Evolutionary conservation across 2,888 invertebrate genomes (phyloP).

Genomic region (Alcis repandata): DNA sequence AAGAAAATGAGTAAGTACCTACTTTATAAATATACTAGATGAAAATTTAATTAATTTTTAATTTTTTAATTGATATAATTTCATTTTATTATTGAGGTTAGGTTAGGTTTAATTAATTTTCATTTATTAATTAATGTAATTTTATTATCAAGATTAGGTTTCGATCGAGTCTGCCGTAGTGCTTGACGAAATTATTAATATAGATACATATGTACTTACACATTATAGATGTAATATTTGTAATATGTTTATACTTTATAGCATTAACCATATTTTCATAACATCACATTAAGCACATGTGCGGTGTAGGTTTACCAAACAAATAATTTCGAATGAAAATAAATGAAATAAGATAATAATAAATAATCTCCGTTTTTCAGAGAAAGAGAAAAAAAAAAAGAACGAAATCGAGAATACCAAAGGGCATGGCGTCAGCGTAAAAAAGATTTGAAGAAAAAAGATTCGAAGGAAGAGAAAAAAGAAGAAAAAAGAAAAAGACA

Average conservation of each 20-base stretch:
- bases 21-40: no score
- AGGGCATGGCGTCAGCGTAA: conserved; percentile 51
- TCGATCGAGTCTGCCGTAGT: no score
- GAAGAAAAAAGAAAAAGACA: conserved; percentile 52
- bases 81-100: no score
- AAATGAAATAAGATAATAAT: conserved; percentile 17
- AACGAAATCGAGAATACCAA: conserved; percentile 53
- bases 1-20: no score
- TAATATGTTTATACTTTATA: conserved; percentile 4
- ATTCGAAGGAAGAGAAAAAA: conserved; percentile 41
- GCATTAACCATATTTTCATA: conserved; percentile 14
- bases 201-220: no score
- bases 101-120: no score
- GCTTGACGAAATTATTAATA: no score
- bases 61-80: no score
- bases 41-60: no score
- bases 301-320: conserved; percentile 12
- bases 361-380: conserved; percentile 13
- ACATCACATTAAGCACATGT: conserved; percentile 11
- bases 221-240: conserved; percentile 8
- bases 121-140: no score
- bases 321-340: conserved; percentile 16
- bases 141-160: no score
- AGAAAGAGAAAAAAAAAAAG: conserved; percentile 46
- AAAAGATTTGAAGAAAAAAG: conserved; percentile 50